A percentile compares a stretch with the other conserved stretches of the same genome.
phyloP scores from a whole-genome alignment of 2,888 invertebrate genomes.

The Parthenolecanium corni region DNA sequence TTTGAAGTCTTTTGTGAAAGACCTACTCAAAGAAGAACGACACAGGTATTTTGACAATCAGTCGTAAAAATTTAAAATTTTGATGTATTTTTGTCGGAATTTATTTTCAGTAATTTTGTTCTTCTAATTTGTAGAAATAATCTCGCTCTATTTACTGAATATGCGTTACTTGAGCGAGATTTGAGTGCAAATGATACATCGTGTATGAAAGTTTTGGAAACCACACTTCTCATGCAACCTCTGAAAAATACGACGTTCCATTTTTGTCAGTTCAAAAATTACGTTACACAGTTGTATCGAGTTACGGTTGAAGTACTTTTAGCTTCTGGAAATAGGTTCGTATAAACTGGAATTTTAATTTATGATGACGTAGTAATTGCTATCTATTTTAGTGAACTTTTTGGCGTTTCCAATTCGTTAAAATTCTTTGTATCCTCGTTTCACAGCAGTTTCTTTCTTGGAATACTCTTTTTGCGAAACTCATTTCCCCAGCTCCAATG shows the following conservation, averaged over 20 bases:
- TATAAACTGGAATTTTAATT: neutral
- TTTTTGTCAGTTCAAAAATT: constrained; percentile 36
- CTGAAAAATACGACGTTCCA: constrained; percentile 28
- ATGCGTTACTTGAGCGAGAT: constrained; percentile 50
- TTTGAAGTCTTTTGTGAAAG: constrained; percentile 14
- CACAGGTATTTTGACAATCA: neutral
- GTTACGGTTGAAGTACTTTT: constrained; percentile 37
- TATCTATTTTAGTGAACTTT: too few relatives aligned
- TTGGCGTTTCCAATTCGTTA: too few relatives aligned
- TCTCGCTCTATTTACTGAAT: constrained; percentile 49
- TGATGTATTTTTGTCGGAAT: neutral
- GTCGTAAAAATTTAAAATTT: neutral
- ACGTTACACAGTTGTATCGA: constrained; percentile 40
- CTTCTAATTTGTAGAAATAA: constrained; percentile 40
- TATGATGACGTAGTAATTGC: too few relatives aligned
- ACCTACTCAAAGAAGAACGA: constrained; percentile 16
- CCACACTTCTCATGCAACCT: constrained; percentile 26
- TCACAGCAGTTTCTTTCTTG: too few relatives aligned
- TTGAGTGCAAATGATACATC: constrained; percentile 42
- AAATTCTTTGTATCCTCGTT: too few relatives aligned
- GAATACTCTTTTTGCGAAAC: too few relatives aligned
- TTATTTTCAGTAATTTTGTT: neutral
- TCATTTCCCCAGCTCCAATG: too few relatives aligned
- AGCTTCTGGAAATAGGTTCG: constrained; percentile 25
- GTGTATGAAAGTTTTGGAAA: constrained; percentile 36